phyloP scores from a whole-genome alignment of 2,888 invertebrate genomes.

The Habrosyne pyritoides region DNA sequence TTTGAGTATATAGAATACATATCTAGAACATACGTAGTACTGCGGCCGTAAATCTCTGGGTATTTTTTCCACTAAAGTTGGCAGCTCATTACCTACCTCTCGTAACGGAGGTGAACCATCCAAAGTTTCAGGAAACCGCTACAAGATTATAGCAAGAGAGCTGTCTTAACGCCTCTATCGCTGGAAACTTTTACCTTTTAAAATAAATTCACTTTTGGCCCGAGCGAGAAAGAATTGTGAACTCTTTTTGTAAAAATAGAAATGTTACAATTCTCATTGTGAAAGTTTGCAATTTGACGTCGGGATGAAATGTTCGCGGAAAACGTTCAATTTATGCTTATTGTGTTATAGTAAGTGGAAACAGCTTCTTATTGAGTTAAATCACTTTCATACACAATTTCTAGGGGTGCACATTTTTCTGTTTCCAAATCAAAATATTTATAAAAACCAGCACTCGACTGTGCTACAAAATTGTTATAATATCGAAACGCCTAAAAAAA shows the following conservation, averaged over 20 bases:
- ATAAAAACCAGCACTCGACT: no score
- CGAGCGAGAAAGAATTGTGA: conserved; percentile 16
- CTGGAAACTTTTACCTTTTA: conserved; percentile 31
- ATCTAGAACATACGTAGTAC: no score
- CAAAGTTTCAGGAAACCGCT: conserved; percentile 21
- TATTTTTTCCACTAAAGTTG: conserved; percentile 34
- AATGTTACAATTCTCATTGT: conserved; percentile 29
- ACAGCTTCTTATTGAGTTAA: neutral
- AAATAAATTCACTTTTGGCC: conserved; percentile 38
- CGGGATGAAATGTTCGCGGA: conserved; percentile 8
- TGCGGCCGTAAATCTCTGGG: conserved; percentile 28
- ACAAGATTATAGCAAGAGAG: conserved; percentile 21
- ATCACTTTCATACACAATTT: no score
- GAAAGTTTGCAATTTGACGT: conserved; percentile 21
- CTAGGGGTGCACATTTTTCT: no score
- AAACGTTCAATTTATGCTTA: conserved; percentile 11
- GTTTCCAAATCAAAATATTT: no score
- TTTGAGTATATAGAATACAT: no score
- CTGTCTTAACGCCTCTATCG: conserved; percentile 9
- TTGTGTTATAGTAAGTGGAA: neutral
- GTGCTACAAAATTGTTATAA: no score
- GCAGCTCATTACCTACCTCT: conserved; percentile 39
- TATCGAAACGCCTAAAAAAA: no score
- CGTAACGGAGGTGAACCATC: conserved; percentile 28
- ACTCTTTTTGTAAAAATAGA: conserved; percentile 12